phyloP scores from a whole-genome alignment of 2,113 vertebrate genomes.

The Eretmochelys imbricata region DNA sequence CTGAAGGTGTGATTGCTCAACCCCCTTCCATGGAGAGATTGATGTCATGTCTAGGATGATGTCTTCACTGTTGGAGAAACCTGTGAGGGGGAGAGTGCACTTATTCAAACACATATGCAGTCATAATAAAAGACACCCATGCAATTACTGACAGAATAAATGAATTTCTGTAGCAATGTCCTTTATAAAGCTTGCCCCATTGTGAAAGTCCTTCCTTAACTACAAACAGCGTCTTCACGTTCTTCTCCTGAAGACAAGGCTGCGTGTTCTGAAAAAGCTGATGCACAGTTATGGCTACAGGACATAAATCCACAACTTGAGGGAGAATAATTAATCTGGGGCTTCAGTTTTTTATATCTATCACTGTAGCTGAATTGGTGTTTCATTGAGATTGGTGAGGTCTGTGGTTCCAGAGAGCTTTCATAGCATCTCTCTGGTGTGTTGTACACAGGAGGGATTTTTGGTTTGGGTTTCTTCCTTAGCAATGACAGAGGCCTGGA shows the following conservation, averaged over 20 bases:
- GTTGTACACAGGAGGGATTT: neutral
- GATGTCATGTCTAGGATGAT: neutral
- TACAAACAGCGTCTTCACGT: neutral
- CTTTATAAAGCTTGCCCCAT: neutral
- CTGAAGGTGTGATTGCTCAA: neutral
- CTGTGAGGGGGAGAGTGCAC: neutral
- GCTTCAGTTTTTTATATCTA: accelerated
- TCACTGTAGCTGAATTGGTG: neutral
- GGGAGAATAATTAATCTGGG: neutral
- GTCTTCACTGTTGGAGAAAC: neutral
- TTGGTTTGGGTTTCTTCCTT: neutral
- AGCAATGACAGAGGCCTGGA: neutral
- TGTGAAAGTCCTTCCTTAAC: neutral
- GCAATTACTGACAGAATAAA: neutral
- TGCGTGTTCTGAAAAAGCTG: neutral
- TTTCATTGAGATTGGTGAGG: neutral
- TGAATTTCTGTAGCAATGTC: neutral
- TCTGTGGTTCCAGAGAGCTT: neutral
- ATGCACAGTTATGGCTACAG: neutral
- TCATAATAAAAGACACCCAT: neutral
- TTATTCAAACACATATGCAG: neutral
- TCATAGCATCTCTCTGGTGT: neutral
- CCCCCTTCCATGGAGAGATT: neutral
- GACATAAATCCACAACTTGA: neutral
- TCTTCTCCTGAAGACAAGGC: neutral